These are phyloP conservation scores for Epinephelus lanceolatus DNA, from an alignment of 2,113 vertebrate species.

Conservation along the genomic window DNA sequence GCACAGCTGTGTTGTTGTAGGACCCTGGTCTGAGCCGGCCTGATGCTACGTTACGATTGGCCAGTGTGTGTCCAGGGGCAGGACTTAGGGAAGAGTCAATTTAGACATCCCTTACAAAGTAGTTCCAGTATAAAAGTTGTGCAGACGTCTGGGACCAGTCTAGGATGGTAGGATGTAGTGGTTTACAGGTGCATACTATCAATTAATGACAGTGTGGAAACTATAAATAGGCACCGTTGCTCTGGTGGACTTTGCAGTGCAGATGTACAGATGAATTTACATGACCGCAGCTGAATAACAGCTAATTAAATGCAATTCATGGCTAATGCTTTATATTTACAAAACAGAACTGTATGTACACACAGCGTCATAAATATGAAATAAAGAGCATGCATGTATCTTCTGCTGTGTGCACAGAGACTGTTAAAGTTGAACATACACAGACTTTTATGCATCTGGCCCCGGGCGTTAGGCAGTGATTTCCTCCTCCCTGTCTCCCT, in stretches of 20 bases:
- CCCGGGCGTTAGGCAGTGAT: constrained; percentile 30
- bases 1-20: no score
- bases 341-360: neutral
- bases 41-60: no score
- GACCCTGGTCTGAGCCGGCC: no score
- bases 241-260: neutral
- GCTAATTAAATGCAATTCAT: neutral
- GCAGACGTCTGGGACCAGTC: no score
- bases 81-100: no score
- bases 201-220: neutral
- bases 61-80: no score
- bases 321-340: neutral
- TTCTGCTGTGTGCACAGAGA: neutral
- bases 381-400: neutral
- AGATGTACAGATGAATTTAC: neutral
- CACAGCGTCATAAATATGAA: neutral
- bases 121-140: no score
- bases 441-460: constrained; percentile 33
- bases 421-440: constrained; percentile 1
- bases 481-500: constrained; percentile 38
- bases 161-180: neutral
- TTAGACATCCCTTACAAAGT: no score
- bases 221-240: constrained; percentile 2
- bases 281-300: neutral
- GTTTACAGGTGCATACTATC: neutral